Evolutionary conservation across 2,888 invertebrate genomes (phyloP), one percentile per base, ranked within the genome.

Genomic region (Gryllus longicercus): DNA sequence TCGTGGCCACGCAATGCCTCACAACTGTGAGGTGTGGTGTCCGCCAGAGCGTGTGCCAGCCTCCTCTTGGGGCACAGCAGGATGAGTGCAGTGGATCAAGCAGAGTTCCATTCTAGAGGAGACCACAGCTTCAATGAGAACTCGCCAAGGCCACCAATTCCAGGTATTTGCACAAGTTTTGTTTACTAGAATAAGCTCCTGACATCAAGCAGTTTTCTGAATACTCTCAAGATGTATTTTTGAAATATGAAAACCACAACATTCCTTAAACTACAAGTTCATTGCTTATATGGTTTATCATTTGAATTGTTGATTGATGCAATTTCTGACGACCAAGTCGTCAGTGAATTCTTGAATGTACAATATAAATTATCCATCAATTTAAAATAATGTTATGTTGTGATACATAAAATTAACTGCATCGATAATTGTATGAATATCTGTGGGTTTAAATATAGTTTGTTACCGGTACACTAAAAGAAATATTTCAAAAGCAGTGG

Each of bases 141-240:
- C 89, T 91, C 92, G 88, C 94, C 94, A 87, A 90, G 95, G 90
- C 95, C 95, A 88, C 95, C 95, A 86, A 94, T 95, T 87, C 93
- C 94, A 86, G 95, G 94, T 90, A 91, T 92, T 38, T 8, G 38
- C 38, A 8, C 38, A 38, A 0, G 38, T 38, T 38, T 8, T 38
- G 38, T 38, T 38, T 38, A 5, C 8, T 1, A 38, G 38, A 38
- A 38, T 38, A 38, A 38, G 38, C 8, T 38, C 38, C 8, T 38
- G 38, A 38, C 38, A 25, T 25, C 25, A 2, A 25, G 25, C 25
- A 38, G 8, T 38, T 38, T 38, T 38, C 38, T 38, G 8, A 38
- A 38, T 38, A 5, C 8, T 38, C 38, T 38, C 38, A 8, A 38
- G 5, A 0, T 38, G 38, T 38, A 38, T 38, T 38, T 8, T 38